Evolutionary conservation across 2,888 invertebrate species (phyloP).

Genomic region (Apocheima hispidaria): DNA sequence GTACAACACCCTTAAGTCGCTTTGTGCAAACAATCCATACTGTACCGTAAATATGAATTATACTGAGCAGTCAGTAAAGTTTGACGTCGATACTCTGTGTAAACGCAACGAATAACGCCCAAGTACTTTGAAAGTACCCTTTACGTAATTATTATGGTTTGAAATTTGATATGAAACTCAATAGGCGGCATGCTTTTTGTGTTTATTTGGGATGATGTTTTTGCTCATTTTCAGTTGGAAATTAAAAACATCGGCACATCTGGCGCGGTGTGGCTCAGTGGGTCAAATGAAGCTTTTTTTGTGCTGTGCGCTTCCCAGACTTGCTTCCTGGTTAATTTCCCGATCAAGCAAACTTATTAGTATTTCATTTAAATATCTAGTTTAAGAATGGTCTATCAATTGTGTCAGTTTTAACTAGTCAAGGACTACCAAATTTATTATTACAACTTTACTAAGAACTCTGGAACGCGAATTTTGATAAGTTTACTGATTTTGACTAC

Average conservation of each 20-base stretch:
- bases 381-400: too few relatives aligned
- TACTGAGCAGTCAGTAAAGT: constrained; percentile 26
- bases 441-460: too few relatives aligned
- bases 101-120: constrained; percentile 30
- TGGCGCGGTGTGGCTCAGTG: not conserved
- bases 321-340: too few relatives aligned
- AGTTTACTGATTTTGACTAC: too few relatives aligned
- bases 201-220: constrained; percentile 21
- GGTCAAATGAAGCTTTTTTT: too few relatives aligned
- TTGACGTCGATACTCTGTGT: constrained; percentile 32
- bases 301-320: too few relatives aligned
- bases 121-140: constrained; percentile 31
- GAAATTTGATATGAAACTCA: constrained; percentile 35
- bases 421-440: too few relatives aligned
- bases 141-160: constrained; percentile 41
- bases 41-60: not conserved
- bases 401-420: too few relatives aligned
- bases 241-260: not conserved
- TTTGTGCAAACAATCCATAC: constrained; percentile 2
- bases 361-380: too few relatives aligned
- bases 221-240: constrained; percentile 13
- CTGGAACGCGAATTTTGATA: too few relatives aligned
- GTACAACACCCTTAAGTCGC: too few relatives aligned
- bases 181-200: constrained; percentile 10
- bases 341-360: too few relatives aligned